Evolutionary conservation across 1,140 invertebrate species (phyloP), one percentile per base, ranked within the genome.

Genomic region (Drosophila sulfurigaster): DNA sequence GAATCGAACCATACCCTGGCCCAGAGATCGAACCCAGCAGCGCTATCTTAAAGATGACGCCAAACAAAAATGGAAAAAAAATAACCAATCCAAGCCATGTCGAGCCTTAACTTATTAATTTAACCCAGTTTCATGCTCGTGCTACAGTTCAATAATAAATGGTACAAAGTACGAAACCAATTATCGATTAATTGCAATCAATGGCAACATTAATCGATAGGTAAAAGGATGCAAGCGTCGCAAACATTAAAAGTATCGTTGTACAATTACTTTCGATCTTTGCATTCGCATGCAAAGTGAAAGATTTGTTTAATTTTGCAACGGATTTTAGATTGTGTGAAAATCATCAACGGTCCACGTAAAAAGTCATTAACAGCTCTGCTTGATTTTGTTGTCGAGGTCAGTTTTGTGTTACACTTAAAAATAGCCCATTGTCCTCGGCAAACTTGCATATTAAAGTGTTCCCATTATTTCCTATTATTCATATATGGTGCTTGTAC

Each of bases 51-150:
- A 85, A 81, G 78, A 85, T 78, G 78, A 81, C 65, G 81, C 62
- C 73, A 63, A 76, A 10, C 35, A 38, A 11, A 5, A 32, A 8
- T 8, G 7, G 32, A 32, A 32, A 5, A 32, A 38, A 38, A 10
- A 38, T 45, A 48, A 20, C 28, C 30, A 54, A 54, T 54, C 8
- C n/a, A 38, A 57, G 16, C 59, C 60, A 73, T 57, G 30, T 49
- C 32, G 35, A 68, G 82, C 69, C 79, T 79, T 38, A 69, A 66
- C 63, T 75, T 87, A 80, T 88, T 80, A 88, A 83, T 80, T 72
- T 78, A 88, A 78, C 83, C 83, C 54, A 87, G 69, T 82, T 87
- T 82, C 20, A 25, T 46, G 57, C 62, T 79, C 71, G 68, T 82
- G 68, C 70, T 63, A 69, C 66, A 66, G 75, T 48, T 60, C 60